A percentile compares a stretch with the other conserved stretches of the same genome.
Conservation (phyloP, 2,888 invertebrate species). For the Mythimna loreyi region DNA sequence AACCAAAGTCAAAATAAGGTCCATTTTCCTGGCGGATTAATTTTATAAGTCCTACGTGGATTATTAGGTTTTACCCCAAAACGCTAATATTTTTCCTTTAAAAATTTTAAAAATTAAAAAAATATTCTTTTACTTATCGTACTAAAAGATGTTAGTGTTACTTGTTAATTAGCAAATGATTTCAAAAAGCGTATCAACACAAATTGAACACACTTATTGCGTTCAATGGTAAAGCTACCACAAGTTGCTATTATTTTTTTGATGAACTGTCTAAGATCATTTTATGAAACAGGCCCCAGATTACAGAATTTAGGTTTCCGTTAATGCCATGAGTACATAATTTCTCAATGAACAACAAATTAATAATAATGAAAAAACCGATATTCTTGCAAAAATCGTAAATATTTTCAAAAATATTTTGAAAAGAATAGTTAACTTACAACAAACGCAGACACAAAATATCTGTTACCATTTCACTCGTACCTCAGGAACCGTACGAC, state of each 20-base stretch:
- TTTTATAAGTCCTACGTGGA: no score
- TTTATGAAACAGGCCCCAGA: not conserved
- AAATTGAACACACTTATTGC: not conserved
- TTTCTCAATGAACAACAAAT: not conserved
- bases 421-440: not conserved
- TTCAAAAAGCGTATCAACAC: not conserved
- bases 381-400: conserved; percentile 4
- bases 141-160: no score
- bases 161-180: no score
- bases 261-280: no score
- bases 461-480: conserved; percentile 1
- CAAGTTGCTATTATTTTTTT: conserved; percentile 17
- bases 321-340: not conserved
- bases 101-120: no score
- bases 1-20: not conserved
- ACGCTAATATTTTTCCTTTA: no score
- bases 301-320: not conserved
- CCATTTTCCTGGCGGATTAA: not conserved
- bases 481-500: conserved; percentile 15
- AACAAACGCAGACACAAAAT: conserved; percentile 12
- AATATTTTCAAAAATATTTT: not conserved
- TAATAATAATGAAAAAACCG: not conserved
- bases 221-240: not conserved
- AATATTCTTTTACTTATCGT: no score
- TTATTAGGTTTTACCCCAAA: no score